These are phyloP conservation scores for Rhincodon typus DNA, from an alignment of 2,797 vertebrate species.

Conservation along the genomic window DNA sequence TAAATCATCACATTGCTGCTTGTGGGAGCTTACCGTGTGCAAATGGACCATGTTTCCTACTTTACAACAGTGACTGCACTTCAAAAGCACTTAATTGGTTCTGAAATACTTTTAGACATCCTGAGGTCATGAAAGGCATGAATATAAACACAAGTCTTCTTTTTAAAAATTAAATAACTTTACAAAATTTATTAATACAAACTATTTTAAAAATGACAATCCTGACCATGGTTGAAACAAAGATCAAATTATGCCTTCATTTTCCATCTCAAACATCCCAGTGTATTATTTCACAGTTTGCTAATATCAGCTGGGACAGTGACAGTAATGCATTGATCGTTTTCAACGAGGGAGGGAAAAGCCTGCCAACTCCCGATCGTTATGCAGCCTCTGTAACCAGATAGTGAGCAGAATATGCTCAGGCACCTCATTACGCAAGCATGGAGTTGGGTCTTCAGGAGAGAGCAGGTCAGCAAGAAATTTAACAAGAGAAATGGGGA, in stretches of 20 bases:
- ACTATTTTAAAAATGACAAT: not conserved
- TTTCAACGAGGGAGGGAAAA: not conserved
- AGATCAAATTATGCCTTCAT: not conserved
- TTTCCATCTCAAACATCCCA: not conserved
- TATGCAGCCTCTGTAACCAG: not conserved
- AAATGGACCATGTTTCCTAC: not conserved
- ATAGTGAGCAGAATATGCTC: no score
- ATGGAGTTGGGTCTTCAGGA: not conserved
- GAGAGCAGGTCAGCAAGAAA: not conserved
- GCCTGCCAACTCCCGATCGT: not conserved
- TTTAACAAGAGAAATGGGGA: not conserved
- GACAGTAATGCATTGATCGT: not conserved
- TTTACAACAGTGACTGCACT: not conserved
- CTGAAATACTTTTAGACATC: not conserved
- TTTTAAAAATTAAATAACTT: not conserved
- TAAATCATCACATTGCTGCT: not conserved
- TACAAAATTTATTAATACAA: not conserved
- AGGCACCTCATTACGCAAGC: not conserved
- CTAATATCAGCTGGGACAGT: not conserved
- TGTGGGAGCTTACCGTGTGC: not conserved
- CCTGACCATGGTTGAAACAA: not conserved
- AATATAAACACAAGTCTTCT: not conserved
- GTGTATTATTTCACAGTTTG: not conserved
- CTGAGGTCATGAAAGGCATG: not conserved
- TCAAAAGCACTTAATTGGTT: not conserved